Percentiles rank a stretch among this genome's conserved stretches.
phyloP scores from a whole-genome alignment of 1,140 invertebrate species.

The Coptotermes formosanus region DNA sequence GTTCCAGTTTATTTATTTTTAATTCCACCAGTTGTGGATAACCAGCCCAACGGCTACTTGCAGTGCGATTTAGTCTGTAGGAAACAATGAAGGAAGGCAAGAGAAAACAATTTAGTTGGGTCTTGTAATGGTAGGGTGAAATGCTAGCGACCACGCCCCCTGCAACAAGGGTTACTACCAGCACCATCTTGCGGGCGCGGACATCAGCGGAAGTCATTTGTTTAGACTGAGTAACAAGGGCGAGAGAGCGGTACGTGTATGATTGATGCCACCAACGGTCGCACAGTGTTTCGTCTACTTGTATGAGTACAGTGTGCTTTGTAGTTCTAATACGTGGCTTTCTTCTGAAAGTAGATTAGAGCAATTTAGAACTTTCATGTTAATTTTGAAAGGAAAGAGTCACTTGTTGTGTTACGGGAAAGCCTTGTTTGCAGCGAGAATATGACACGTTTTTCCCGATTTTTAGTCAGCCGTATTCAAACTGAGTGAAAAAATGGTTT shows the following conservation, averaged over 20 bases:
- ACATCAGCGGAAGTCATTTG: neutral
- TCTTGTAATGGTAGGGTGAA: neutral
- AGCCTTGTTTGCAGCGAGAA: too few relatives aligned
- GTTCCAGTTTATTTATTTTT: conserved; percentile 7
- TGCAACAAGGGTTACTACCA: too few relatives aligned
- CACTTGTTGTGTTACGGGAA: too few relatives aligned
- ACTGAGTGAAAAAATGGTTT: too few relatives aligned
- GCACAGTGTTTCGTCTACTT: neutral
- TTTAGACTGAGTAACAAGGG: neutral
- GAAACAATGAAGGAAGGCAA: neutral
- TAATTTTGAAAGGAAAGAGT: too few relatives aligned
- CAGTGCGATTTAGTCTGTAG: neutral
- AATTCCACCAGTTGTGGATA: neutral
- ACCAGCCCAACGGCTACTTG: neutral
- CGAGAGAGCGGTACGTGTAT: neutral
- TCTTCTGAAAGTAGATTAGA: too few relatives aligned
- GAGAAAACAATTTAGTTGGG: neutral
- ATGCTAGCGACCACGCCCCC: neutral
- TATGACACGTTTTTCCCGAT: too few relatives aligned
- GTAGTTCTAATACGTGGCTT: too few relatives aligned
- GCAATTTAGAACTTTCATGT: too few relatives aligned
- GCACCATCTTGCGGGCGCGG: neutral
- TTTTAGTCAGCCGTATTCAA: too few relatives aligned
- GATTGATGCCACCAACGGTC: neutral
- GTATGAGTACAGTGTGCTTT: too few relatives aligned